Percentiles rank a stretch among this genome's conserved stretches.
Evolutionary conservation across 2,888 invertebrate genomes (phyloP).

Genomic region (Troilus luridus): DNA sequence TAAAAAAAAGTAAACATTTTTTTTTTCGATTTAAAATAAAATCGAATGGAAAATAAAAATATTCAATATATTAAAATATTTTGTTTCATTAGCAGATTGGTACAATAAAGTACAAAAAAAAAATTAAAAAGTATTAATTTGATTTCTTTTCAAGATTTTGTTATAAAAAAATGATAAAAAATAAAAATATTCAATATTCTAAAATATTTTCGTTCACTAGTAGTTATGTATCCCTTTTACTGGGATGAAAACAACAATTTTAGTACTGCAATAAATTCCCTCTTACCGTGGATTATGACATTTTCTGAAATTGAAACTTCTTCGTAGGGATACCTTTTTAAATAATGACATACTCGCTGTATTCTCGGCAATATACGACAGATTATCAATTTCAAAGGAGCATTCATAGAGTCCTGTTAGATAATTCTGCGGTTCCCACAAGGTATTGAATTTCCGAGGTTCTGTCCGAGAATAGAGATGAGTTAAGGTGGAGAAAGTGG

Average conservation of each 20-base stretch:
- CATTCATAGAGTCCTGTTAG: background rate
- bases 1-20: too few relatives aligned
- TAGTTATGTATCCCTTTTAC: background rate
- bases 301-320: conserved; percentile 8
- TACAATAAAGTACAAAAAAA: too few relatives aligned
- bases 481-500: conserved; percentile 14
- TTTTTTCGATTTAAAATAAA: too few relatives aligned
- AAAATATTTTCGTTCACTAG: background rate
- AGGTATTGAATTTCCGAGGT: conserved; percentile 10
- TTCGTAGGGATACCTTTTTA: background rate
- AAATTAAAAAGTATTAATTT: too few relatives aligned
- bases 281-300: background rate
- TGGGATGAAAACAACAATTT: background rate
- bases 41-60: too few relatives aligned
- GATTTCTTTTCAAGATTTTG: too few relatives aligned
- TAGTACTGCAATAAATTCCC: background rate
- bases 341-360: background rate
- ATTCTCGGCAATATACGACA: background rate
- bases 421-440: background rate
- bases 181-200: too few relatives aligned
- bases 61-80: too few relatives aligned
- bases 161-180: too few relatives aligned
- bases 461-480: background rate
- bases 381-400: background rate
- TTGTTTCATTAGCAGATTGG: too few relatives aligned